Evolutionary conservation across 2,797 vertebrate genomes (phyloP).

Genomic region (Hyperoplus immaculatus): DNA sequence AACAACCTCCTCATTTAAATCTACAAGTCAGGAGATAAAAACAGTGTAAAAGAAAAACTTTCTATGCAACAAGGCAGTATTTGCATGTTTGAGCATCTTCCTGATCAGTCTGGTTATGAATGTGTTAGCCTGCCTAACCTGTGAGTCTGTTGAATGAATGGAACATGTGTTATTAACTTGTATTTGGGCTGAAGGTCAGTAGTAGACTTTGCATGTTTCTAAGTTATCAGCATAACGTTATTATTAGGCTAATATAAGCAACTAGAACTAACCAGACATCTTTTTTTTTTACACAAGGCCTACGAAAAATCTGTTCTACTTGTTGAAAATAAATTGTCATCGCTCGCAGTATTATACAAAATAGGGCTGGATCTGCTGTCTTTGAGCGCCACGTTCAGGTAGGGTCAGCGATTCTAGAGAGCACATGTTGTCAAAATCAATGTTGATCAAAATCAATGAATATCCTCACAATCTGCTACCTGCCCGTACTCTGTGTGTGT

Average conservation of each 20-base stretch:
- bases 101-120: constrained; percentile 27
- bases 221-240: constrained; percentile 38
- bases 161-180: constrained; percentile 3
- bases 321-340: constrained; percentile 73
- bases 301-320: constrained; percentile 52
- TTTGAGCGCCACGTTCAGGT: not conserved
- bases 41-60: constrained; percentile 10
- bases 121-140: constrained; percentile 3
- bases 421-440: too few species aligned
- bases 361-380: constrained; percentile 38
- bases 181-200: constrained; percentile 13
- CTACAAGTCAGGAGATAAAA: constrained; percentile 20
- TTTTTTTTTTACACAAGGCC: constrained; percentile 21
- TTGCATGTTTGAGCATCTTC: constrained; percentile 7
- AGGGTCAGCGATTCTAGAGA: too few species aligned
- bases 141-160: constrained; percentile 12
- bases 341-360: constrained; percentile 73
- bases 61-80: constrained; percentile 40
- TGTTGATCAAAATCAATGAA: too few species aligned
- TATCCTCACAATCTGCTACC: too few species aligned
- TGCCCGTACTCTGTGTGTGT: too few species aligned
- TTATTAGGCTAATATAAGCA: constrained; percentile 47
- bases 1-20: not conserved
- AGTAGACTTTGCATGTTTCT: constrained; percentile 14
- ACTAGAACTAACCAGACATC: constrained; percentile 57